These are phyloP conservation scores for Drosophila paranaensis DNA, from an alignment of 2,888 invertebrate species.

Conservation along the genomic window DNA sequence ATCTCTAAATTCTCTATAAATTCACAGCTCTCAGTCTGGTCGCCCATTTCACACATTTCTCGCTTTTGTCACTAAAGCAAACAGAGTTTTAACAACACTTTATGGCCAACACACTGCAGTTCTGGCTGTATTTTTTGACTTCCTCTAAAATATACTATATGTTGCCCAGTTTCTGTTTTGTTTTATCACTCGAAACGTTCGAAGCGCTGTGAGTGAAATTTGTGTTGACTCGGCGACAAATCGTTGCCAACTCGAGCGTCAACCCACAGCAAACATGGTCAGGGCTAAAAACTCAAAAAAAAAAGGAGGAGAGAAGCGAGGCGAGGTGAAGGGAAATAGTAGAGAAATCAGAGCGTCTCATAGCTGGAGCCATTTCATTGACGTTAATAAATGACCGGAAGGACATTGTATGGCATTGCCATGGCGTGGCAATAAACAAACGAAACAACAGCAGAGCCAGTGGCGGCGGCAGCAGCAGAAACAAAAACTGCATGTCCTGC, in stretches of 20 bases:
- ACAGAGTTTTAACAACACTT: conserved; percentile 27
- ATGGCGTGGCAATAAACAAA: conserved; percentile 77
- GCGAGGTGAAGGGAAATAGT: conserved; percentile 7
- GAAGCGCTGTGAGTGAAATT: conserved; percentile 53
- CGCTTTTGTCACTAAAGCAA: conserved; percentile 5
- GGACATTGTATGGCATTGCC: conserved; percentile 76
- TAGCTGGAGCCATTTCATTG: conserved; percentile 69
- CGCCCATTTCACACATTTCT: background rate
- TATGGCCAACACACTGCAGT: conserved; percentile 5
- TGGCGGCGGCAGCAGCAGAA: conserved; percentile 41
- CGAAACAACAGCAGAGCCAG: conserved; percentile 42
- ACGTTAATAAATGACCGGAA: conserved; percentile 81
- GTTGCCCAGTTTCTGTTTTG: conserved; percentile 46
- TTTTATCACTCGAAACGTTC: conserved; percentile 41
- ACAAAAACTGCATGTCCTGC: conserved; percentile 46
- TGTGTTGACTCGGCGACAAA: conserved; percentile 78
- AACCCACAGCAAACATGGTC: conserved; percentile 46
- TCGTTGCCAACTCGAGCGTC: conserved; percentile 70
- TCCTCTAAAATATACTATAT: conserved; percentile 32
- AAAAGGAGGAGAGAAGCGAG: background rate
- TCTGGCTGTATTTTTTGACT: conserved; percentile 6
- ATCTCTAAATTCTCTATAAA: background rate
- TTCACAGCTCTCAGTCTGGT: background rate
- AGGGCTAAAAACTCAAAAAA: conserved; percentile 27
- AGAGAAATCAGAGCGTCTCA: conserved; percentile 35